Evolutionary conservation across 1,140 invertebrate genomes (phyloP), one percentile per base, ranked within the genome.

Genomic region (Ectropis grisescens): DNA sequence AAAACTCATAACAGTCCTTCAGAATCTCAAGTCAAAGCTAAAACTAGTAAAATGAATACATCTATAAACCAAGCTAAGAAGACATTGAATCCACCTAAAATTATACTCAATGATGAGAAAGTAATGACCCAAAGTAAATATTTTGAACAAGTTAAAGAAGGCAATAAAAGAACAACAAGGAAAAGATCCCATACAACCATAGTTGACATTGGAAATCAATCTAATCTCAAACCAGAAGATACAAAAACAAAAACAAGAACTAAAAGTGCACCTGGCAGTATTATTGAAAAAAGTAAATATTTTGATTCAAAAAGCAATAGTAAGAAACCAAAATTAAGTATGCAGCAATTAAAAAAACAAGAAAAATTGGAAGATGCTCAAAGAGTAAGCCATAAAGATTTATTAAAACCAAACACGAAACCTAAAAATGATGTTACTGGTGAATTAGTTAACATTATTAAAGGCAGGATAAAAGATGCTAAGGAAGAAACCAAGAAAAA

Each of bases 381-480:
- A 34, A 64, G 71, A 54, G 50, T 82, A 0, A 80, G 67, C 29
- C 76, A 79, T 36, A 75, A 44, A 55, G 80, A 81, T 47, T 28
- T 65, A 15, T n/a, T n/a, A 15, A 34, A 27, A 36, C 71, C 68
- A 47, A 35, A 60, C 40, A 12, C 33, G n/a, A 65, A 65, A 31
- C 16, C 39, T 11, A 70, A 66, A 43, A 56, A 61, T 37, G 80
- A 84, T 66, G 71, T 84, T 4, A 74, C 53, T 30, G 53, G 62
- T 28, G 83, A 84, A 39, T 64, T 86, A 15, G 55, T 85, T 7
- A 45, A 71, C 29, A 61, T 85, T 8, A 65, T 85, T 8, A 85
- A 85, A 44, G 53, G 37, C 23, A 61, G 70, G 39, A 66, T 85
- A 6, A 67, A 61, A 33, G 65, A 83, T 59, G 66, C 79, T 28